phyloP scores from a whole-genome alignment of 2,888 invertebrate species.

The Polydrusus pterygomalis region DNA sequence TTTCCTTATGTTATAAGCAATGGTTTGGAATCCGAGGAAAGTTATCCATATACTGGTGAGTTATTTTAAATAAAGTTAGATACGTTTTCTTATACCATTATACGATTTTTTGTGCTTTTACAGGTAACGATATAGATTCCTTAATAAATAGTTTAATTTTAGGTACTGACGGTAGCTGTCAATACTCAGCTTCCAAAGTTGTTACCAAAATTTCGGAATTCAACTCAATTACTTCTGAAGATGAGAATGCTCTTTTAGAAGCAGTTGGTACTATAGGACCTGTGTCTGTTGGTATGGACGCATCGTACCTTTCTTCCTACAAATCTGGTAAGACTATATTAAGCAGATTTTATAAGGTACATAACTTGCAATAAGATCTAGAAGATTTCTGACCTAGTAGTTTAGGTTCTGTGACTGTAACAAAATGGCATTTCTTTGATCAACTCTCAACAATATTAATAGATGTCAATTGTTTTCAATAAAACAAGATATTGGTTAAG shows the following conservation, averaged over 20 bases:
- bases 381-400: too few relatives aligned
- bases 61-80: background rate
- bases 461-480: too few relatives aligned
- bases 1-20: slow-evolving; percentile 56
- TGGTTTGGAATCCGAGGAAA: slow-evolving; percentile 56
- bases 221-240: background rate
- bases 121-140: too few relatives aligned
- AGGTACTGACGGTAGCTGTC: slow-evolving; percentile 42
- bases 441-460: too few relatives aligned
- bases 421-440: too few relatives aligned
- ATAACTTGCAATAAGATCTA: background rate
- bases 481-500: too few relatives aligned
- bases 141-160: background rate
- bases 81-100: too few relatives aligned
- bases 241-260: slow-evolving; percentile 42
- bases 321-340: slow-evolving; percentile 35
- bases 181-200: slow-evolving; percentile 36
- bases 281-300: slow-evolving; percentile 50
- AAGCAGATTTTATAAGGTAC: too few relatives aligned
- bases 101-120: too few relatives aligned
- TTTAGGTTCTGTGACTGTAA: too few relatives aligned
- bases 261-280: slow-evolving; percentile 44
- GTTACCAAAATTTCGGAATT: slow-evolving; percentile 34
- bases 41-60: slow-evolving; percentile 56
- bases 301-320: slow-evolving; percentile 28